Evolutionary conservation across 2,113 vertebrate genomes (phyloP).

Genomic region (Python bivittatus): DNA sequence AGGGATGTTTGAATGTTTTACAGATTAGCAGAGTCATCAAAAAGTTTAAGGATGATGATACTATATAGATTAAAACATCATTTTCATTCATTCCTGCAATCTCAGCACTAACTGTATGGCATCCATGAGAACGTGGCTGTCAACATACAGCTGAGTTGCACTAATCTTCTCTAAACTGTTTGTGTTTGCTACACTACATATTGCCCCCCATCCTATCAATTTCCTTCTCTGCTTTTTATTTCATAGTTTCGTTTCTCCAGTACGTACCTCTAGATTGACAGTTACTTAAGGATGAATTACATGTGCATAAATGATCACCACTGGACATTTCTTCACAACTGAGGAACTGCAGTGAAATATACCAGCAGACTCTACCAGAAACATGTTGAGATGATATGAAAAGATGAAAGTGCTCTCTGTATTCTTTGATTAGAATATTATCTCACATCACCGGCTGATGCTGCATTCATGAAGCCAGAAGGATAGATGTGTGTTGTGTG

Average conservation of each 20-base stretch:
- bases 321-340: neutral
- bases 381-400: neutral
- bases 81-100: neutral
- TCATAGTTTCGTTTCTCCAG: neutral
- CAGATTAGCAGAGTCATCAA: neutral
- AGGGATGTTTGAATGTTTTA: too few relatives aligned
- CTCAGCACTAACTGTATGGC: neutral
- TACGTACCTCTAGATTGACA: neutral
- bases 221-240: neutral
- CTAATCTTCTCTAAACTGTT: neutral
- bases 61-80: neutral
- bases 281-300: neutral
- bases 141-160: neutral
- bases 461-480: neutral
- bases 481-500: neutral
- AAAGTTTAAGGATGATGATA: neutral
- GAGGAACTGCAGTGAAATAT: neutral
- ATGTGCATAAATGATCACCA: neutral
- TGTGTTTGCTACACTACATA: neutral
- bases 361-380: neutral
- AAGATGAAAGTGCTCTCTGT: neutral
- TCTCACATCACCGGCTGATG: neutral
- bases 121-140: neutral
- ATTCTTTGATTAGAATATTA: neutral
- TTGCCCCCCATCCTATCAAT: neutral